phyloP scores from a whole-genome alignment of 30 jellyfish, hydroid and myxozoan species.

The Morbakka virulenta region DNA sequence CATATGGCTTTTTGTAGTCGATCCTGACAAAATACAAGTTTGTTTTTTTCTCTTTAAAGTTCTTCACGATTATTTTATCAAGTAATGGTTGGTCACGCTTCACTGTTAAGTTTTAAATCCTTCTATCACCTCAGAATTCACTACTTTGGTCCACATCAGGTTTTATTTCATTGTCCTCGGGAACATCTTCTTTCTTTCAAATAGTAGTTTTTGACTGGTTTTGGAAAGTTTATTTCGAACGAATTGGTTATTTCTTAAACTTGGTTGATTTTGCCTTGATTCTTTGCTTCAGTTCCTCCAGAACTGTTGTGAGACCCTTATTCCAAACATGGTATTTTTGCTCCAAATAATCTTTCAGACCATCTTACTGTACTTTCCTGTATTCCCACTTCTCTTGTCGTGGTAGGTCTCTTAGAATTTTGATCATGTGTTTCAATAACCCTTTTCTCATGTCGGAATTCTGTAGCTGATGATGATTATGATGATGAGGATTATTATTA shows the following conservation, averaged over 20 bases:
- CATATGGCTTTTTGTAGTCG: slow-evolving; percentile 1
- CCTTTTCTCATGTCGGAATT: not conserved
- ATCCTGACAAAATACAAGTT: not conserved
- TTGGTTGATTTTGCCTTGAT: slow-evolving; percentile 13
- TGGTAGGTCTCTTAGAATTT: not conserved
- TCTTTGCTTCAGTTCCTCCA: slow-evolving; percentile 27
- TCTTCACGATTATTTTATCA: not conserved
- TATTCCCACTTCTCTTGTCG: not conserved
- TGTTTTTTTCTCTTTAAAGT: not conserved
- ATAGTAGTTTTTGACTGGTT: slow-evolving; percentile 10
- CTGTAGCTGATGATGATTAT: too few species aligned
- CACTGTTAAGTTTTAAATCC: slow-evolving; percentile 2
- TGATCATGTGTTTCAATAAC: not conserved
- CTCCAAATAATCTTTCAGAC: not conserved
- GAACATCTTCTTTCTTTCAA: not conserved
- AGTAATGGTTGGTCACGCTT: not conserved
- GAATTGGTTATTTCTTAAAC: slow-evolving; percentile 20
- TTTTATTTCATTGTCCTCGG: slow-evolving; percentile 3
- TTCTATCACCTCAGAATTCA: slow-evolving; percentile 15
- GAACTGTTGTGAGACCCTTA: slow-evolving; percentile 3
- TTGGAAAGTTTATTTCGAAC: slow-evolving; percentile 10
- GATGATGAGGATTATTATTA: too few species aligned
- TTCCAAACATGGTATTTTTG: slow-evolving; percentile 21
- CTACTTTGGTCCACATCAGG: slow-evolving; percentile 23
- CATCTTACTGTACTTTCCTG: not conserved